These are phyloP conservation scores for Jaculus jaculus DNA, from an alignment of 2,113 vertebrate species.

Conservation along the genomic window DNA sequence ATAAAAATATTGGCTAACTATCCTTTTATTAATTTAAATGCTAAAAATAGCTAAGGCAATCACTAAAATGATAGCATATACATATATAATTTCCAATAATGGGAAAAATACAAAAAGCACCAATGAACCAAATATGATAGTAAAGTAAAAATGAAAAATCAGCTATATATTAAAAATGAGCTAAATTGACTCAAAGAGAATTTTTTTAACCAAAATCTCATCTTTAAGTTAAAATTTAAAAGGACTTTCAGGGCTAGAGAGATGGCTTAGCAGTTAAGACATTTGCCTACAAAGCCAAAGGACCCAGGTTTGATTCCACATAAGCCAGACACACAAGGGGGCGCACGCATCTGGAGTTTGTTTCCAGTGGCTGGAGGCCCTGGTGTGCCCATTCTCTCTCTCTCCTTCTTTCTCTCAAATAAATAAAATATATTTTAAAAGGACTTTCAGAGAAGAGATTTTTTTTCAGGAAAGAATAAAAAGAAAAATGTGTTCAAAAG, in stretches of 20 bases:
- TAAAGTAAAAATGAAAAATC: background rate
- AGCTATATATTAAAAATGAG: background rate
- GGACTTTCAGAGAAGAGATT: background rate
- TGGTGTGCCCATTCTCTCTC: too few relatives aligned
- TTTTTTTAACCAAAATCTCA: background rate
- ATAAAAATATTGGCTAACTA: background rate
- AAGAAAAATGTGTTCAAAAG: background rate
- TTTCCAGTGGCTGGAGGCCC: too few relatives aligned
- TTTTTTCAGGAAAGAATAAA: background rate
- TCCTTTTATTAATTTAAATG: background rate
- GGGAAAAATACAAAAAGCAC: background rate
- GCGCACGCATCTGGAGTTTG: too few relatives aligned
- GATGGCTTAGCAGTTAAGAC: too few relatives aligned
- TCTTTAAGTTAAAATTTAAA: constrained; percentile 19
- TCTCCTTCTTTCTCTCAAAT: too few relatives aligned
- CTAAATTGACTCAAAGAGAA: background rate
- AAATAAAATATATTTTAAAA: constrained; percentile 12
- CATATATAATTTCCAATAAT: background rate
- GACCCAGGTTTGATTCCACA: too few relatives aligned
- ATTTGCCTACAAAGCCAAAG: too few relatives aligned
- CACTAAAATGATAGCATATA: background rate
- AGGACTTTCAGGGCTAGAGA: background rate
- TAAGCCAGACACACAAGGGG: too few relatives aligned
- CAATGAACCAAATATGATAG: background rate
- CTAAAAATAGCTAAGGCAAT: background rate